These are phyloP conservation scores for Eupithecia vulgata DNA, from an alignment of 2,888 invertebrate species.

Conservation along the genomic window DNA sequence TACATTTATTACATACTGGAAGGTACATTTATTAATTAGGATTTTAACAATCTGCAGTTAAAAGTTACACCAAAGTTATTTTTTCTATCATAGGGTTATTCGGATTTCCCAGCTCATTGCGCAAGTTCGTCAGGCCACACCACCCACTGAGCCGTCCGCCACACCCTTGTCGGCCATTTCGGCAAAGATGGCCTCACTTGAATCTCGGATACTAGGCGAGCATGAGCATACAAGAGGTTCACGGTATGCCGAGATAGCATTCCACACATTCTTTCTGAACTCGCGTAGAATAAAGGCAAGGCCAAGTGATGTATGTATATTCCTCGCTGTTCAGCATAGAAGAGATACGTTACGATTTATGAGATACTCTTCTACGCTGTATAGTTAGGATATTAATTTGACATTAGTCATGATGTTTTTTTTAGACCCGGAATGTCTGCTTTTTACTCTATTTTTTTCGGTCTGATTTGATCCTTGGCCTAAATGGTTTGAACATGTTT, in stretches of 20 bases:
- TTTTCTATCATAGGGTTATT: neutral
- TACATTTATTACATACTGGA: too few species aligned
- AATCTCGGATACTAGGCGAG: constrained; percentile 70
- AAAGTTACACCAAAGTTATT: neutral
- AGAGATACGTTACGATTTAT: too few species aligned
- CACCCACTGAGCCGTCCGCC: neutral
- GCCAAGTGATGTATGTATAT: neutral
- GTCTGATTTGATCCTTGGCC: neutral
- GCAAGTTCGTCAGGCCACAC: constrained; percentile 29
- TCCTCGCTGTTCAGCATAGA: too few species aligned
- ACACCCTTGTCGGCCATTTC: constrained; percentile 40
- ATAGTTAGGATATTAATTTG: neutral
- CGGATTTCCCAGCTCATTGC: neutral
- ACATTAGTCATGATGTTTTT: neutral
- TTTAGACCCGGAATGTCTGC: too few species aligned
- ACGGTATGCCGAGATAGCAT: constrained; percentile 59
- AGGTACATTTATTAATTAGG: too few species aligned
- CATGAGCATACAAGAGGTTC: constrained; percentile 52
- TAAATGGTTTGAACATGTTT: too few species aligned
- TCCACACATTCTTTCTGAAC: constrained; percentile 40
- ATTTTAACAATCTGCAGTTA: neutral
- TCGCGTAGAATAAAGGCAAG: neutral
- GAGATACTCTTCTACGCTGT: neutral
- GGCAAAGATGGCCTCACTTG: constrained; percentile 80
- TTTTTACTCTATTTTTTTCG: neutral